phyloP scores from a whole-genome alignment of 2,797 vertebrate species.

The Holocentrus rufus region DNA sequence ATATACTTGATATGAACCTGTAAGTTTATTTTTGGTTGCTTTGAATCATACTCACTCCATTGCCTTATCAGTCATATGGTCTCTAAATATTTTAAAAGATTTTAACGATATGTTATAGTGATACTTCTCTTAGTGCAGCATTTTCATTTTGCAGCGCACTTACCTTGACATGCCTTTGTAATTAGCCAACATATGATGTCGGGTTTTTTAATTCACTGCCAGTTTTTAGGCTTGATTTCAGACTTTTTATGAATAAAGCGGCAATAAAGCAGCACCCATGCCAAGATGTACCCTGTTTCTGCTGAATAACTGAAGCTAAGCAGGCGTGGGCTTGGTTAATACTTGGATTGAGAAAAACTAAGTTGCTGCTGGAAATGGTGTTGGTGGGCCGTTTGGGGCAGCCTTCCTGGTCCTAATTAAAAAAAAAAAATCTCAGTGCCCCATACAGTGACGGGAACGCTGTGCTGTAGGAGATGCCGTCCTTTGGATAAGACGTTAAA shows the following conservation, averaged over 20 bases:
- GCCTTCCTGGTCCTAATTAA: too few species aligned
- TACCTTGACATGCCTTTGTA: slow-evolving; percentile 16
- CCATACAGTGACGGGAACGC: too few species aligned
- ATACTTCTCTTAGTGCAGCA: slow-evolving; percentile 4
- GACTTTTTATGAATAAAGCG: neutral
- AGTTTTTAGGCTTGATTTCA: slow-evolving; percentile 22
- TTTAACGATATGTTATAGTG: neutral
- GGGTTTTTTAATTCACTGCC: slow-evolving; percentile 8
- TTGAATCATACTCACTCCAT: slow-evolving; percentile 59
- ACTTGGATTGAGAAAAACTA: too few species aligned
- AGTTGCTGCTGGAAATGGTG: too few species aligned
- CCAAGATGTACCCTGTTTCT: too few species aligned
- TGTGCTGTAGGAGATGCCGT: too few species aligned
- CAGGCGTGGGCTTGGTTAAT: too few species aligned
- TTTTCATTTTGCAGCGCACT: slow-evolving; percentile 21
- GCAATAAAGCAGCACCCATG: too few species aligned
- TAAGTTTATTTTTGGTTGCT: slow-evolving; percentile 31
- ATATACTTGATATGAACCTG: slow-evolving; percentile 13
- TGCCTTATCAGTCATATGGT: slow-evolving; percentile 60
- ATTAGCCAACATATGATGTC: slow-evolving; percentile 1
- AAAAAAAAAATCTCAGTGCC: too few species aligned
- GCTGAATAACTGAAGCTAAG: too few species aligned
- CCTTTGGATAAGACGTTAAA: too few species aligned
- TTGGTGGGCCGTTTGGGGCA: too few species aligned
- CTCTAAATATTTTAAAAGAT: slow-evolving; percentile 22